Evolutionary conservation across 37 sponge, comb jelly and placozoan species (phyloP).

Genomic region (Beroe ovata): DNA sequence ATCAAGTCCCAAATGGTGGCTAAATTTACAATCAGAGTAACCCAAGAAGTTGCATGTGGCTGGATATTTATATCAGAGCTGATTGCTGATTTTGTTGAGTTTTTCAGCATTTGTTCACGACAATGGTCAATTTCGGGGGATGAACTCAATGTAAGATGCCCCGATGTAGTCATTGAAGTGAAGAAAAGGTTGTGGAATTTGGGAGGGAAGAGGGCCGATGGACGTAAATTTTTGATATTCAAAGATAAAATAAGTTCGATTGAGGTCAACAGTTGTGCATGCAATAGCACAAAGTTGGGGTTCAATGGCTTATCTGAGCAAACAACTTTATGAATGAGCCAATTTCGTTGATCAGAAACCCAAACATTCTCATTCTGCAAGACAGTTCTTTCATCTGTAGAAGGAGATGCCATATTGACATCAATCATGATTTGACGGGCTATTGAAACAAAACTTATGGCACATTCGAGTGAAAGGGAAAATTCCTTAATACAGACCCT

Average conservation of each 20-base stretch:
- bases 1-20: conserved; percentile 10
- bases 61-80: neutral
- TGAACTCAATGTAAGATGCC: neutral
- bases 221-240: conserved; percentile 16
- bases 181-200: conserved; percentile 2
- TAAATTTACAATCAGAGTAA: conserved; percentile 3
- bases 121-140: conserved; percentile 19
- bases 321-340: conserved; percentile 62
- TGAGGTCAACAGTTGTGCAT: conserved; percentile 23
- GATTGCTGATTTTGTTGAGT: neutral
- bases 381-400: neutral
- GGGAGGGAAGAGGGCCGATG: conserved; percentile 35
- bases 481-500: conserved; percentile 19
- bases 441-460: conserved; percentile 5
- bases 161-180: neutral
- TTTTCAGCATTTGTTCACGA: conserved; percentile 36
- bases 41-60: conserved; percentile 39
- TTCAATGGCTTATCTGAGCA: neutral
- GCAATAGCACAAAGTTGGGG: conserved; percentile 36
- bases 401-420: conserved; percentile 1
- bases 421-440: conserved; percentile 25
- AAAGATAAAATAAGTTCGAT: conserved; percentile 28
- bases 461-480: neutral
- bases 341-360: conserved; percentile 7
- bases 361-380: conserved; percentile 39